Percentiles rank a stretch among this genome's conserved stretches.
phyloP scores from a whole-genome alignment of 2,888 invertebrate species.

The Nineta flava region DNA sequence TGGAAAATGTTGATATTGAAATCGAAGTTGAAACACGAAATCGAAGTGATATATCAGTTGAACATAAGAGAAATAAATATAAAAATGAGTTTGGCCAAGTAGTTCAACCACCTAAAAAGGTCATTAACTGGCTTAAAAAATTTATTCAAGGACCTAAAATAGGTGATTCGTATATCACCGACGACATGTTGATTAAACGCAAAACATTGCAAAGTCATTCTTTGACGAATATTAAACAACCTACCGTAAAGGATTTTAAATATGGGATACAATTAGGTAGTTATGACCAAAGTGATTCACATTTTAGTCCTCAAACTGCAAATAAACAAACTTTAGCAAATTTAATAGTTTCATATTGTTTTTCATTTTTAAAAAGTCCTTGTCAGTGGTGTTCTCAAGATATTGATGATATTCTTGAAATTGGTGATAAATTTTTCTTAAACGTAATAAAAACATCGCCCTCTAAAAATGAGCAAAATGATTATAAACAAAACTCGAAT shows the following conservation, averaged over 20 bases:
- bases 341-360: conserved; percentile 40
- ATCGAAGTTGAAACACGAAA: neutral
- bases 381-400: conserved; percentile 43
- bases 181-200: conserved; percentile 15
- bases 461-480: conserved; percentile 30
- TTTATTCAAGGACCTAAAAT: conserved; percentile 16
- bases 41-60: neutral
- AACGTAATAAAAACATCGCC: conserved; percentile 16
- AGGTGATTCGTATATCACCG: conserved; percentile 18
- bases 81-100: too few relatives aligned
- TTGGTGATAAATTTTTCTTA: conserved; percentile 33
- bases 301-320: conserved; percentile 18
- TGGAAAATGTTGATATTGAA: neutral
- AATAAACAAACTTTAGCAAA: conserved; percentile 37
- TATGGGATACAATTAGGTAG: conserved; percentile 23
- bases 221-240: conserved; percentile 24
- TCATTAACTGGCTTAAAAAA: conserved; percentile 20
- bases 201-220: conserved; percentile 27
- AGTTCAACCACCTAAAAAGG: conserved; percentile 6
- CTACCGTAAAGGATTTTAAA: conserved; percentile 22
- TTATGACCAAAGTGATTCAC: conserved; percentile 24
- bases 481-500: conserved; percentile 18
- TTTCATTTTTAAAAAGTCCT: conserved; percentile 38
- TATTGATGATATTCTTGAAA: conserved; percentile 38
- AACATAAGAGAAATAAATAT: too few relatives aligned